Conservation (phyloP, 2,888 invertebrate species). For the Pachymerium ferrugineum region DNA sequence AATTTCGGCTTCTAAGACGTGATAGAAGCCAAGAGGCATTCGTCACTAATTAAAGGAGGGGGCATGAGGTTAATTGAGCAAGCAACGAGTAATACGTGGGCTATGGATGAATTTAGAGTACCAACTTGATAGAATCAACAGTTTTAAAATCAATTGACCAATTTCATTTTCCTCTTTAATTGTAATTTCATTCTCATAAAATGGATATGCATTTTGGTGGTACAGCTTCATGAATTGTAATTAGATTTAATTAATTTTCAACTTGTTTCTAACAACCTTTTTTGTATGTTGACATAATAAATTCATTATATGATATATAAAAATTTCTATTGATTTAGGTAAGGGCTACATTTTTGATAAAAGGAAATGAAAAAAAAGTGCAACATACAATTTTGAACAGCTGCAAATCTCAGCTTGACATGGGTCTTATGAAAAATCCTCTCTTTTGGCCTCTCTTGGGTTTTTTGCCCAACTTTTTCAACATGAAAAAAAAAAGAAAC, state of each 20-base stretch:
- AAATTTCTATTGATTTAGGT: constrained; percentile 6
- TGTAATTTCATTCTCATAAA: too few relatives aligned
- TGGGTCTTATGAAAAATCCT: constrained; percentile 27
- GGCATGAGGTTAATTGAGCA: constrained; percentile 6
- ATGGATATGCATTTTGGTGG: too few relatives aligned
- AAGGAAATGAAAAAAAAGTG: constrained; percentile 17
- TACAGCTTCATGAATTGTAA: too few relatives aligned
- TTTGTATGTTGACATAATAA: too few relatives aligned
- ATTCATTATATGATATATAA: not conserved
- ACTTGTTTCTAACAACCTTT: too few relatives aligned
- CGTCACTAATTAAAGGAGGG: constrained; percentile 24
- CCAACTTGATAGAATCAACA: constrained; percentile 5
- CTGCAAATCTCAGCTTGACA: constrained; percentile 25
- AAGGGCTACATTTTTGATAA: constrained; percentile 6
- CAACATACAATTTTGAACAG: constrained; percentile 27
- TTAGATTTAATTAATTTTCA: too few relatives aligned
- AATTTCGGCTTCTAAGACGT: constrained; percentile 21
- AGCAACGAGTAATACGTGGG: constrained; percentile 12
- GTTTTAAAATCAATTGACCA: too few relatives aligned
- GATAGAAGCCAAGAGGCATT: constrained; percentile 23
- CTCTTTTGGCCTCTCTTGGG: constrained; percentile 17
- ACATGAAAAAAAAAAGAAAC: not conserved
- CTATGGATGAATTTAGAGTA: constrained; percentile 16
- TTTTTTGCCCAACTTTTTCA: not conserved
- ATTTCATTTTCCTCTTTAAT: too few relatives aligned